Evolutionary conservation across 2,888 invertebrate genomes (phyloP).

Genomic region (Drepana falcataria): DNA sequence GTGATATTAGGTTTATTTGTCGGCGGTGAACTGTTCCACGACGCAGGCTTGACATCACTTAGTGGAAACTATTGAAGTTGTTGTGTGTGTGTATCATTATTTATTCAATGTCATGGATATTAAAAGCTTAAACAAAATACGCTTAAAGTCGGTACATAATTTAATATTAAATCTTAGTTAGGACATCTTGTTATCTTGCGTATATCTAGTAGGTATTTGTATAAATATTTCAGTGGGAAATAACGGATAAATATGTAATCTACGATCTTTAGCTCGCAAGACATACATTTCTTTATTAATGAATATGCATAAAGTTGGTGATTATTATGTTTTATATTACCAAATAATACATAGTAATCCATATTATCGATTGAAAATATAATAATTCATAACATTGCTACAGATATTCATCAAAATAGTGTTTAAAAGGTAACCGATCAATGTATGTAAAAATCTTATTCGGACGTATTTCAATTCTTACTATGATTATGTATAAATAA

Average conservation of each 20-base stretch:
- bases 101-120: conserved; percentile 24
- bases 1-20: conserved; percentile 66
- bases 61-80: conserved; percentile 13
- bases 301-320: too few species aligned
- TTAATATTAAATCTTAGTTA: conserved; percentile 21
- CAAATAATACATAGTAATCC: too few species aligned
- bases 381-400: too few species aligned
- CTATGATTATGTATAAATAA: too few species aligned
- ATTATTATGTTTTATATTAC: too few species aligned
- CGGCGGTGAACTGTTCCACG: conserved; percentile 7
- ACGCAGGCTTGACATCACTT: background rate
- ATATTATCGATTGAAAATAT: too few species aligned
- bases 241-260: background rate
- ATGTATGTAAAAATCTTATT: too few species aligned
- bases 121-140: conserved; percentile 43
- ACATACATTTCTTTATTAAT: too few species aligned
- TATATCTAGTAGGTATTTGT: conserved; percentile 18
- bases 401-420: too few species aligned
- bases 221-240: conserved; percentile 12
- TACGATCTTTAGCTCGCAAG: background rate
- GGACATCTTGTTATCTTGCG: conserved; percentile 19
- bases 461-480: too few species aligned
- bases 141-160: conserved; percentile 40
- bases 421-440: too few species aligned
- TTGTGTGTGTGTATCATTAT: conserved; percentile 31